These are phyloP conservation scores for Zaprionus camerounensis DNA, from an alignment of 1,140 invertebrate species.

Conservation along the genomic window DNA sequence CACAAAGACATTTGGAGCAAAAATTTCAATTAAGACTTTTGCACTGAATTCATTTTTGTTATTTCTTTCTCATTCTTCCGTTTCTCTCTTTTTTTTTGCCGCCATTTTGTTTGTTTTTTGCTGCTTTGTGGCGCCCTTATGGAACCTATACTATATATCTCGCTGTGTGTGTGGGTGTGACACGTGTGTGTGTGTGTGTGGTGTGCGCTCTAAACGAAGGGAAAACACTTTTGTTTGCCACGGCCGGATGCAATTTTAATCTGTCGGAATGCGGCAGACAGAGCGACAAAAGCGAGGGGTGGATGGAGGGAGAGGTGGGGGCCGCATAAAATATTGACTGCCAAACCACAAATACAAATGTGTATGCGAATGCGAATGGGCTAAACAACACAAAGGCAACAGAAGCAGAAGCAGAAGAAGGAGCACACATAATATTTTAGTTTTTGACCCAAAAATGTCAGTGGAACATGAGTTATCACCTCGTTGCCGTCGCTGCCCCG, in stretches of 20 bases:
- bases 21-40: conserved; percentile 83
- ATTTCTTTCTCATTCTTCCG: conserved; percentile 5
- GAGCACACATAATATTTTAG: conserved; percentile 78
- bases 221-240: conserved; percentile 75
- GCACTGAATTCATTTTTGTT: conserved; percentile 73
- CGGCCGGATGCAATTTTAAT: conserved; percentile 80
- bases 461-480: conserved; percentile 80
- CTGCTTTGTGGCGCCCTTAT: conserved; percentile 48
- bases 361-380: conserved; percentile 20
- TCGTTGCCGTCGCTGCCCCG: conserved; percentile 51
- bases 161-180: conserved; percentile 23
- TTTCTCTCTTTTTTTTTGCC: conserved; percentile 3
- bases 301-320: conserved; percentile 33
- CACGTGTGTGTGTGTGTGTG: conserved; percentile 38
- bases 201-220: conserved; percentile 52
- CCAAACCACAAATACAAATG: conserved; percentile 61
- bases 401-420: conserved; percentile 13
- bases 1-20: conserved; percentile 70
- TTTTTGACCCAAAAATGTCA: conserved; percentile 83
- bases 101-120: conserved; percentile 15
- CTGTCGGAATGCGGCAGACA: conserved; percentile 64
- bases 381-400: conserved; percentile 17
- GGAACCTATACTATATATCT: conserved; percentile 16
- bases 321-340: conserved; percentile 74
- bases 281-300: conserved; percentile 7